phyloP scores from a whole-genome alignment of 2,113 vertebrate genomes.

The Alethe diademata region DNA sequence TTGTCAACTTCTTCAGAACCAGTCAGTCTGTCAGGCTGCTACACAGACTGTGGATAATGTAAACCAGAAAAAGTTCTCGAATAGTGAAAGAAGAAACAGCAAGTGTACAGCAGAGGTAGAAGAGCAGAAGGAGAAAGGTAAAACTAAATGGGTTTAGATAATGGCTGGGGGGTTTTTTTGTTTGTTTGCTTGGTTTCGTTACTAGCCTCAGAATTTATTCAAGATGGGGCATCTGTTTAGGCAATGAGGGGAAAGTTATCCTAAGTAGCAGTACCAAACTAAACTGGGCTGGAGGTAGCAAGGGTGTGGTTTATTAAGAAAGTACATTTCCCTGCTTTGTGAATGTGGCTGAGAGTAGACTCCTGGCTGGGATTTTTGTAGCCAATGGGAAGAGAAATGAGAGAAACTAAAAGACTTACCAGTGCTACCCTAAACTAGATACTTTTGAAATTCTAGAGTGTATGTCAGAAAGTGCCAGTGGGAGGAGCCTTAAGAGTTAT shows the following conservation, averaged over 20 bases:
- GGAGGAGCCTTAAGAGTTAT: background rate
- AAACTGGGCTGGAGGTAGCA: background rate
- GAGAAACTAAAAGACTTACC: background rate
- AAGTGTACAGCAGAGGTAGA: conserved; percentile 71
- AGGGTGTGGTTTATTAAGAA: background rate
- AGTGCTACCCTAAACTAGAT: background rate
- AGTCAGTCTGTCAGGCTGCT: conserved; percentile 65
- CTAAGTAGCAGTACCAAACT: background rate
- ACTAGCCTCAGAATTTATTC: background rate
- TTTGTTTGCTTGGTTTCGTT: background rate
- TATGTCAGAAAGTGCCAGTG: background rate
- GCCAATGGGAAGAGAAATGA: background rate
- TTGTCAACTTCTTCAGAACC: conserved; percentile 63
- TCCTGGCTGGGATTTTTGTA: background rate
- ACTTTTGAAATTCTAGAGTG: background rate
- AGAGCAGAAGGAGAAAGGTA: conserved; percentile 78
- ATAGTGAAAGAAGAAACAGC: conserved; percentile 67
- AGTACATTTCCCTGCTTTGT: background rate
- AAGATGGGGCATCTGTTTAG: background rate
- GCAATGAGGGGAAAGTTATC: background rate
- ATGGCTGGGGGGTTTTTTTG: background rate
- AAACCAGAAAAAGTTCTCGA: conserved; percentile 64
- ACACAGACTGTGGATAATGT: conserved; percentile 65
- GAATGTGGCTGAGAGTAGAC: background rate
- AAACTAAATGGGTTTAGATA: background rate